Conservation (phyloP, 2,113 vertebrate species). For the Melanocharis versteri region DNA sequence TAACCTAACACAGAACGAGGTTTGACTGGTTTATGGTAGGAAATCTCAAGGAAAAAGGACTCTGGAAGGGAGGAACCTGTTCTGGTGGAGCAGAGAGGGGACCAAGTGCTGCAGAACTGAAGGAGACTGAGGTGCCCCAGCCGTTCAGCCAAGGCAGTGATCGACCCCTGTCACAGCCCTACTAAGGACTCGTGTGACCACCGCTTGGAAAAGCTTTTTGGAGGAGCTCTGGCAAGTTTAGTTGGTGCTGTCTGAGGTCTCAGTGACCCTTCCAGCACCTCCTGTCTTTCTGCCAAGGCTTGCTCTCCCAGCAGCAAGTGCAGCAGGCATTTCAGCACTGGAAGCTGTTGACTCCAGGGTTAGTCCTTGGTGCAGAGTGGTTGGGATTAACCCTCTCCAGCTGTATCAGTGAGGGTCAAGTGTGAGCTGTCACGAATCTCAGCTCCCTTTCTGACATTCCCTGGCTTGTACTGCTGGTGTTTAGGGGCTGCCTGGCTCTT, state of each 20-base stretch:
- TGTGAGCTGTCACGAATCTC: not conserved
- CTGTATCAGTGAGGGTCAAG: not conserved
- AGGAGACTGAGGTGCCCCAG: not conserved
- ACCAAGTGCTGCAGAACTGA: not conserved
- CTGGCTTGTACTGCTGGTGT: not conserved
- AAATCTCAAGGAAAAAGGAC: not conserved
- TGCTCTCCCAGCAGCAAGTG: not conserved
- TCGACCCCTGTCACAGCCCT: accelerated
- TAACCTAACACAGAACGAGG: not conserved
- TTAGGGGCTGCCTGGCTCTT: not conserved
- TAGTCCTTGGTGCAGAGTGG: not conserved
- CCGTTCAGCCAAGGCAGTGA: not conserved
- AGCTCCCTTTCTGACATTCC: not conserved
- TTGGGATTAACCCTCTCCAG: not conserved
- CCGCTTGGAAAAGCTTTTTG: not conserved
- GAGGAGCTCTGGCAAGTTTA: not conserved
- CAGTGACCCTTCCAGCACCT: not conserved
- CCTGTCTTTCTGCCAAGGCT: not conserved
- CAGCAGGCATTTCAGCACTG: not conserved
- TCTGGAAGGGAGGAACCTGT: not conserved
- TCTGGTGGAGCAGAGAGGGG: not conserved
- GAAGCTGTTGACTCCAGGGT: not conserved
- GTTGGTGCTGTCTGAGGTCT: not conserved
- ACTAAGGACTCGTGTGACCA: not conserved
- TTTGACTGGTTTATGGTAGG: constrained; percentile 18